Conservation (phyloP, 2,113 vertebrate genomes). For the Syngnathoides biaculeatus region DNA sequence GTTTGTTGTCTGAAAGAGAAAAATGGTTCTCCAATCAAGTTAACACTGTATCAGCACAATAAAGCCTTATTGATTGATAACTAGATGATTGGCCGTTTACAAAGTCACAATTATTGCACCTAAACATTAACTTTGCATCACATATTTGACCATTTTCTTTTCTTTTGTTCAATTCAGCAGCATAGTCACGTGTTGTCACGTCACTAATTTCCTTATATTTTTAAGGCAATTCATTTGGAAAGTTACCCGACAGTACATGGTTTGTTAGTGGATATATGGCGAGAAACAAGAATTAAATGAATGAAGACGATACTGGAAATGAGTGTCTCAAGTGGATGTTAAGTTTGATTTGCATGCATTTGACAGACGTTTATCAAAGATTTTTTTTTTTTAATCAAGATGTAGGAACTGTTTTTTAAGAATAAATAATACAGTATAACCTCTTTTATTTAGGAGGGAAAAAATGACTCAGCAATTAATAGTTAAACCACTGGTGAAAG, state of each 20-base stretch:
- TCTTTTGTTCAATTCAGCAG: not conserved
- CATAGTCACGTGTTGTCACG: not conserved
- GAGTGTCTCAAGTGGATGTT: too few relatives aligned
- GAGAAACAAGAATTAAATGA: too few relatives aligned
- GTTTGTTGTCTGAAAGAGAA: slow-evolving; percentile 22
- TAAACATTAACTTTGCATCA: slow-evolving; percentile 8
- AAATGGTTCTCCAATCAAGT: slow-evolving; percentile 14
- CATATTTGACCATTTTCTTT: slow-evolving; percentile 2
- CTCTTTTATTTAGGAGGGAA: not conserved
- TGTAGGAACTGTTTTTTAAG: too few relatives aligned
- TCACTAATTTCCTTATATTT: not conserved
- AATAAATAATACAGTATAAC: too few relatives aligned
- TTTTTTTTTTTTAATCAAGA: too few relatives aligned
- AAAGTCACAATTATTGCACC: not conserved
- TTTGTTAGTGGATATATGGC: not conserved
- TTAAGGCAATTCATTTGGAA: not conserved
- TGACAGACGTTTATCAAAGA: too few relatives aligned
- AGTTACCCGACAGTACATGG: not conserved
- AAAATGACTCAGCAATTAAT: not conserved
- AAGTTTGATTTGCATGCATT: too few relatives aligned
- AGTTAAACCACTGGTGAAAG: not conserved
- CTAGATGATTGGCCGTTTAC: slow-evolving; percentile 8
- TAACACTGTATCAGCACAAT: slow-evolving; percentile 10
- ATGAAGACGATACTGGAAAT: too few relatives aligned
- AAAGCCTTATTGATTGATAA: slow-evolving; percentile 3